These are phyloP conservation scores for Oryzaephilus surinamensis DNA, from an alignment of 1,140 invertebrate genomes.

Conservation along the genomic window DNA sequence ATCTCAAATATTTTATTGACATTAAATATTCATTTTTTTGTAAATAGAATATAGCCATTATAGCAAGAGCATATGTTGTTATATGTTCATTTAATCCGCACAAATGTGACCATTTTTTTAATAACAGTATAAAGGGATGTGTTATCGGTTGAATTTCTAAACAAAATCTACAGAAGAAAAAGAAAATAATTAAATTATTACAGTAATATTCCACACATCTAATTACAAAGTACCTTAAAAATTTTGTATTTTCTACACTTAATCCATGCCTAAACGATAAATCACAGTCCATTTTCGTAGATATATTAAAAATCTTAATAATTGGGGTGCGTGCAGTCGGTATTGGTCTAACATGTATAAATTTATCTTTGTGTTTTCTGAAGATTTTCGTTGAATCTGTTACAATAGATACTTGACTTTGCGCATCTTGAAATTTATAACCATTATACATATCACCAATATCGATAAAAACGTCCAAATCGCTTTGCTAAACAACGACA, in stretches of 20 bases:
- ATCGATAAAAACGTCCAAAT: slow-evolving; percentile 43
- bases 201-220: background rate
- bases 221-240: slow-evolving; percentile 38
- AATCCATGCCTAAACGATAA: slow-evolving; percentile 46
- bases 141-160: slow-evolving; percentile 31
- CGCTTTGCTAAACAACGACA: slow-evolving; percentile 30
- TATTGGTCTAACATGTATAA: slow-evolving; percentile 29
- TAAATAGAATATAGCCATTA: slow-evolving; percentile 38
- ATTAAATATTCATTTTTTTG: slow-evolving; percentile 27
- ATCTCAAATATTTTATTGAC: slow-evolving; percentile 20
- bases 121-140: slow-evolving; percentile 33
- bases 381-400: slow-evolving; percentile 18
- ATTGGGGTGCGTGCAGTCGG: slow-evolving; percentile 44
- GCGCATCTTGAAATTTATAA: slow-evolving; percentile 22
- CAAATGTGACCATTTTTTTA: slow-evolving; percentile 42
- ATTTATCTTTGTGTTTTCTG: slow-evolving; percentile 18
- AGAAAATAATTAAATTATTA: slow-evolving; percentile 11
- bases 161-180: slow-evolving; percentile 35
- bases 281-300: slow-evolving; percentile 41
- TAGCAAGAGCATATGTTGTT: slow-evolving; percentile 37
- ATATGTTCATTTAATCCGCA: slow-evolving; percentile 31
- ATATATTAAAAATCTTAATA: slow-evolving; percentile 40
- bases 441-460: slow-evolving; percentile 33
- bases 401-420: slow-evolving; percentile 25
- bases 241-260: slow-evolving; percentile 42